Evolutionary conservation across 2,888 invertebrate species (phyloP), one percentile per base, ranked within the genome.

Genomic region (Linyphia triangularis): DNA sequence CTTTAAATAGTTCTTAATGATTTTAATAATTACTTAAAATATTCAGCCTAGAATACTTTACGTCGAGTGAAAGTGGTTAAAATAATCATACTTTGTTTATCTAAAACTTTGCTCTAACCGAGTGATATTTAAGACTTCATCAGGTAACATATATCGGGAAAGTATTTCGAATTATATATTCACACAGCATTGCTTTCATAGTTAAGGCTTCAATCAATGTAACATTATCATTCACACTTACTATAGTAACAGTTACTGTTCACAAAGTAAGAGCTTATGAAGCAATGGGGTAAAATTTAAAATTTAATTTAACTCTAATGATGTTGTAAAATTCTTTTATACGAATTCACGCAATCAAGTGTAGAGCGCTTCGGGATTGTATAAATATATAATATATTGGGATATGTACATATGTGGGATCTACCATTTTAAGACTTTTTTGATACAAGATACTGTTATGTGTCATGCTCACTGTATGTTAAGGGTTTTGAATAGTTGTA

Each of bases 401-500:
- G 43, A 85, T 81, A 88, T 65, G 72, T 51, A 51, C 51, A 51
- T 51, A 51, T 69, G 88, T 75, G 40, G 72, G 78, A 43, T 79
- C 73, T 79, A 84, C 89, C 78, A 83, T 83, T 89, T 84, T 84
- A 78, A 79, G 67, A 84, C 78, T 82, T 89, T 89, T 89, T 89
- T 89, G 88, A 89, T 89, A 89, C 89, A 79, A 84, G 84, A 70
- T 89, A 89, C 67, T 88, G 88, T 83, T 89, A 84, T n/a, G 72
- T 79, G 83, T 84, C 81, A 78, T 79, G 67, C 79, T 72, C 75
- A 84, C 51, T 81, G 81, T 82, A 57, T 79, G 89, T 89, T 84
- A 65, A 65, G 78, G 79, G 77, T 79, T 89, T 89, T 89, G 79
- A 84, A 89, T 89, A 89, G 83, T 79, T 79, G 89, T 89, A 89